Percentiles rank a stretch among this genome's conserved stretches.
Evolutionary conservation across 2,797 vertebrate species (phyloP).

Genomic region (Dromococcyx pavoninus): DNA sequence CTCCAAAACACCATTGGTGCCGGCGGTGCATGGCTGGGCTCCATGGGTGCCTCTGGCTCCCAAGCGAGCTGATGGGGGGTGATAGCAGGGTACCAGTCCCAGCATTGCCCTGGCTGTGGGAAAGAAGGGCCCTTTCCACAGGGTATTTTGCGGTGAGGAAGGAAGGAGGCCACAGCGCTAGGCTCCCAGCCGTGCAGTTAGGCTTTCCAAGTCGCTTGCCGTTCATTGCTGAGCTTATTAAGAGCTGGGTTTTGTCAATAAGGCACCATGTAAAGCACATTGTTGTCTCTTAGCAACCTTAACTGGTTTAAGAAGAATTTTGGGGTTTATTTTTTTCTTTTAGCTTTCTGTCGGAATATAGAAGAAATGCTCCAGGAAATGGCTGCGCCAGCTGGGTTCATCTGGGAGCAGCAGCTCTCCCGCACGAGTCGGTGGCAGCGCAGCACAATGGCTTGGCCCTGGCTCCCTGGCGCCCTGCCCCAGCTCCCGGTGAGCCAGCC

Average conservation of each 20-base stretch:
- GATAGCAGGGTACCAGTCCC: rapidly evolving
- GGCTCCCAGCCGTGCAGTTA: background rate
- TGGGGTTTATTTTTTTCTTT: background rate
- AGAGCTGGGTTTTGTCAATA: slow-evolving; percentile 46
- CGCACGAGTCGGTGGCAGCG: background rate
- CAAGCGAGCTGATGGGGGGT: rapidly evolving
- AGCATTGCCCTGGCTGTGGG: background rate
- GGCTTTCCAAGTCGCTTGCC: background rate
- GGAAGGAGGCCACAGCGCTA: background rate
- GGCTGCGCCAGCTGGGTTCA: slow-evolving; percentile 47
- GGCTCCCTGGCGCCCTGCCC: background rate
- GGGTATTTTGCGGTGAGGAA: background rate
- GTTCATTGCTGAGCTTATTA: slow-evolving; percentile 30
- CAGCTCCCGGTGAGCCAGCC: background rate
- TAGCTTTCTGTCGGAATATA: background rate
- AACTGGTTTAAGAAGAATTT: slow-evolving; percentile 50
- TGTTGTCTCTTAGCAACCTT: slow-evolving; percentile 65
- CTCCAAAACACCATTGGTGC: background rate
- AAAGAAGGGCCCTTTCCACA: background rate
- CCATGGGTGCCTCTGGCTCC: background rate
- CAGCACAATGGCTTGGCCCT: slow-evolving; percentile 52
- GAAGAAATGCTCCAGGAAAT: slow-evolving; percentile 52
- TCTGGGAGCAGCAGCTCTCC: slow-evolving; percentile 45
- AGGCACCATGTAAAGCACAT: slow-evolving; percentile 38
- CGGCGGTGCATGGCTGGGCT: background rate